Evolutionary conservation across 2,797 vertebrate genomes (phyloP).

Genomic region (Chromis chromis): DNA sequence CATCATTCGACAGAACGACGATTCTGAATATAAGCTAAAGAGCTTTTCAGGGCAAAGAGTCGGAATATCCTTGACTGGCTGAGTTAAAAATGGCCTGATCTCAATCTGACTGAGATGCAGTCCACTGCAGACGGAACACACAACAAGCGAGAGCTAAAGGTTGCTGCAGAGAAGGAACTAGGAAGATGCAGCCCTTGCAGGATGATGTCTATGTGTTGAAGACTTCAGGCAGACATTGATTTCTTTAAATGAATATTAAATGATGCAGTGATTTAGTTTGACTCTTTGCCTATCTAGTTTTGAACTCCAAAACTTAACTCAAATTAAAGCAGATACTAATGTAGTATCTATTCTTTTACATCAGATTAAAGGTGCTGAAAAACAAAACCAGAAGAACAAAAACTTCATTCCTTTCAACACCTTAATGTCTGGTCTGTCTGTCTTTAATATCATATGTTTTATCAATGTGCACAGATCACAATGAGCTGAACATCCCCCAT

Average conservation of each 20-base stretch:
- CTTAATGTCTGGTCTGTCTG: too few species aligned
- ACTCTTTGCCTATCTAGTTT: background rate
- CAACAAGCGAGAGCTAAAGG: background rate
- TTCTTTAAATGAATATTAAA: background rate
- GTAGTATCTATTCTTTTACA: background rate
- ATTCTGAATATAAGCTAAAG: too few species aligned
- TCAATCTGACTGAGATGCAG: too few species aligned
- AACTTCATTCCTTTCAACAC: too few species aligned
- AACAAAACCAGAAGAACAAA: too few species aligned
- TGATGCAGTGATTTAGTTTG: background rate
- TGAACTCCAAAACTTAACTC: too few species aligned
- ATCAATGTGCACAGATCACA: slow-evolving; percentile 76
- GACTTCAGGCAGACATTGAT: background rate
- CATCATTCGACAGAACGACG: background rate
- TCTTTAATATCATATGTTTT: background rate
- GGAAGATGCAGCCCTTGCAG: too few species aligned
- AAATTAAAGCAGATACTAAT: too few species aligned
- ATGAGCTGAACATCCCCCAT: slow-evolving; percentile 64
- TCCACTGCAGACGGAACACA: background rate
- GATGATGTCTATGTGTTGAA: background rate
- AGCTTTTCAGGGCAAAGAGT: background rate
- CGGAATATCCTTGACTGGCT: background rate
- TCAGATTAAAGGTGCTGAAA: too few species aligned
- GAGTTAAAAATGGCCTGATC: too few species aligned
- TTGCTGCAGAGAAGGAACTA: background rate